Base-by-base conservation (phyloP, 2,113 vertebrate species). In the Sorex araneus region DNA sequence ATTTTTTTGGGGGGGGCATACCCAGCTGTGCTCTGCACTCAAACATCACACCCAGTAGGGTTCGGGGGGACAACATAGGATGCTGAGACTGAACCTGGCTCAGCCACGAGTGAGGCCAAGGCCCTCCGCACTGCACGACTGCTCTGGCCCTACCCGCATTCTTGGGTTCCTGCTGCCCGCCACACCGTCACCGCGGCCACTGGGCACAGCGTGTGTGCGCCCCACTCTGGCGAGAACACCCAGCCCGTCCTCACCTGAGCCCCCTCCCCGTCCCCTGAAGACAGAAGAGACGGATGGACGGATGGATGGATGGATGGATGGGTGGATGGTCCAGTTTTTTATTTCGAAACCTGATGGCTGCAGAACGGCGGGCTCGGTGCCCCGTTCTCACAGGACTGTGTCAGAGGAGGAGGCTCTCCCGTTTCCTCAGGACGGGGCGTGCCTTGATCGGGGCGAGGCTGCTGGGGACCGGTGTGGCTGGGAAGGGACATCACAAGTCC, bases 281-380 rank as follows among this genome's bases (percentile, higher is more conserved):
- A 63, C 43, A 71, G 11, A 27, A 75, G 34, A n/a, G 32, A 71
- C 19, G n/a, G n/a, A 73, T 71, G 2, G 19, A 54, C 30, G 45
- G 74, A 12, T 18, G n/a, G 63, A 89, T 73, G 92, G 94, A 73
- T 71, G 2, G 19, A 73, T 71, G 2, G 19, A 54, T n/a, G 45
- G 74, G 9, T 18, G n/a, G 63, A 89, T 73, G 92, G 94, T 96
- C 94, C 95, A 95, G 93, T 96, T 91, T 34, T 97, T 97, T 96
- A 97, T 96, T 97, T 87, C 93, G 94, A 97, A 96, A 96, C 96
- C 94, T 95, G 96, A 96, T 95, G 96, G 93, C 87, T 93, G 69
- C 57, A 92, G 74, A 89, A 96, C 57, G 19, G 2, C 45, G 84
- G 57, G 76, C 32, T 92, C 70, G 34, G 19, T 23, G 25, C 6